phyloP scores from a whole-genome alignment of 2,113 vertebrate species.

The Oenanthe oenanthe region DNA sequence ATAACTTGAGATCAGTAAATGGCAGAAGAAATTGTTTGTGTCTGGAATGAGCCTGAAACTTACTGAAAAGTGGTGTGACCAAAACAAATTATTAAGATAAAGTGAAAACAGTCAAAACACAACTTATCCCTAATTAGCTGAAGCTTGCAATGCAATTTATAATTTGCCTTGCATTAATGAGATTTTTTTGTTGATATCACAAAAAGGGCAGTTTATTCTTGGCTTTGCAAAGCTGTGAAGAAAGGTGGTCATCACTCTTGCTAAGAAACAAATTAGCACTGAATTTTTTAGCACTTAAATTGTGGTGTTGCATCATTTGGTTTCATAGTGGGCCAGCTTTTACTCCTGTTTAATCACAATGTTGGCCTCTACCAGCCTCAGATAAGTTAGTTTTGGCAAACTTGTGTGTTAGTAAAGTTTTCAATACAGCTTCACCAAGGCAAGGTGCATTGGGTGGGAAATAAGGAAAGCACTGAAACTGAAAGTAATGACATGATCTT shows the following conservation, averaged over 20 bases:
- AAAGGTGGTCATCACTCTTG: neutral
- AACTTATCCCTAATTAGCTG: neutral
- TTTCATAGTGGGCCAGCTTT: neutral
- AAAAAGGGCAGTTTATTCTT: neutral
- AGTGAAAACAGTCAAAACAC: neutral
- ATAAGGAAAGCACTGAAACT: neutral
- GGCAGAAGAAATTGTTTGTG: neutral
- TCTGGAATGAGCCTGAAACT: neutral
- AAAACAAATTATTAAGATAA: neutral
- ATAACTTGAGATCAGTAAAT: neutral
- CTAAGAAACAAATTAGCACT: neutral
- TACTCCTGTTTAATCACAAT: neutral
- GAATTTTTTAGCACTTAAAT: neutral
- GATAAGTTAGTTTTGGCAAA: neutral
- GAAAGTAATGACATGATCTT: neutral
- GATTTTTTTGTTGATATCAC: neutral
- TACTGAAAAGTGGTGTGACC: neutral
- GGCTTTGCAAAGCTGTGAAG: slow-evolving; percentile 1
- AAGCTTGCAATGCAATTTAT: neutral
- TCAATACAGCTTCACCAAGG: neutral
- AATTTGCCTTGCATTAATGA: neutral
- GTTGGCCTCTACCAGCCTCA: neutral
- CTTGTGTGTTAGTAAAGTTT: neutral
- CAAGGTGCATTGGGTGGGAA: neutral
- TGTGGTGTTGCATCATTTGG: neutral